Evolutionary conservation across 2,113 vertebrate genomes (phyloP), one percentile per base, ranked within the genome.

Genomic region (Setophaga kirtlandii): DNA sequence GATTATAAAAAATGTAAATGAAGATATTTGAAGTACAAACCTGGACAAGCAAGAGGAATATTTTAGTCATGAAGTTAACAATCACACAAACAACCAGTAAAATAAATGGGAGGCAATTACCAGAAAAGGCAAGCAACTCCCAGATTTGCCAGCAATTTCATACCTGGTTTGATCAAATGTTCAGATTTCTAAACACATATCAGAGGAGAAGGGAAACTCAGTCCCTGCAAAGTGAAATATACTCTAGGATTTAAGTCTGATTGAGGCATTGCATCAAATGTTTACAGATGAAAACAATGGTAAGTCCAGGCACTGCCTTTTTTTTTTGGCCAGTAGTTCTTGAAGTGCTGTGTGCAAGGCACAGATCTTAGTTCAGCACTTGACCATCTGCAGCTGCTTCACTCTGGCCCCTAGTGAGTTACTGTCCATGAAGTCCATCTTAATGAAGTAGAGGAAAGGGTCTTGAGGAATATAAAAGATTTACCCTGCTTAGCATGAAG

Each of bases 331-430:
- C 85, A 67, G 1, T 87, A 60, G n/a, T 85, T 88, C 77, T 82
- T 1, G 0, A 60, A 68, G 78, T 31, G 67, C 71, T 83, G 52
- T 42, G 77, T 60, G 68, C 63, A 37, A 95, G 53, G 53, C 77
- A 59, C 88, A 93, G 76, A 78, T 96, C 94, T 96, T 60, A 39
- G 39, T 83, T 93, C 65, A 19, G 60, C 69, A 74, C 71, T 83
- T 97, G 94, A 89, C 93, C 94, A 83, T 97, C 95, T 94, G 81
- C 86, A 96, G 86, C 78, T 95, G 83, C 82, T 95, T 95, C 71
- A 30, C 69, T 95, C 42, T 23, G 88, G 74, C 68, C 81, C 86
- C 83, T 68, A 44, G 79, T 96, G 90, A 96, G 62, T 95, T 93
- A 86, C 59, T 87, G 75, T 94, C 84, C 90, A 80, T 91, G 89